Percentiles rank a stretch among this genome's conserved stretches.
phyloP scores from a whole-genome alignment of 2,113 vertebrate species.

The Chaenogobius annularis region DNA sequence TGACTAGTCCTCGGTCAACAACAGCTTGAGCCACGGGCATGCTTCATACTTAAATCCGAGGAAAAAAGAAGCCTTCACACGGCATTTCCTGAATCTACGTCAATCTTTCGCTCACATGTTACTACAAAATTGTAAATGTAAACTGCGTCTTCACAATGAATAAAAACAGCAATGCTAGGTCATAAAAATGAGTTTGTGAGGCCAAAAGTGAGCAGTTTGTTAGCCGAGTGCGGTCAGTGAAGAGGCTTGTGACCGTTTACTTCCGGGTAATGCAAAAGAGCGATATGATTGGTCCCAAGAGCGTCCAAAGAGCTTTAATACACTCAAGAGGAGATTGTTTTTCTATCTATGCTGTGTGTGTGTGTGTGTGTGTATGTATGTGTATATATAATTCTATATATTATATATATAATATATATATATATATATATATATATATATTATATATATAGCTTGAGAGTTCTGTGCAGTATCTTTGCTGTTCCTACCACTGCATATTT shows the following conservation, averaged over 20 bases:
- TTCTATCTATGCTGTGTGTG: no score
- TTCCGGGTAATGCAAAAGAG: slow-evolving; percentile 36
- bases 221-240: background rate
- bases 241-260: background rate
- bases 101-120: background rate
- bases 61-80: slow-evolving; percentile 12
- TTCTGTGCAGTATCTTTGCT: no score
- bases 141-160: fast-evolving
- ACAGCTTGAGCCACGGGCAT: slow-evolving; percentile 1
- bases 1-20: background rate
- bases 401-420: no score
- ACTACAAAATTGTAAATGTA: background rate
- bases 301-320: background rate
- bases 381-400: no score
- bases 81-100: slow-evolving; percentile 3
- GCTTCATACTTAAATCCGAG: background rate
- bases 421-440: no score
- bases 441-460: no score
- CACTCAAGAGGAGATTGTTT: slow-evolving; percentile 4
- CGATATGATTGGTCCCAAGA: slow-evolving; percentile 43
- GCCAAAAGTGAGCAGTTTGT: fast-evolving
- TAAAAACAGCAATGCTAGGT: background rate
- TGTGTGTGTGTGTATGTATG: no score
- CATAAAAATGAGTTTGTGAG: fast-evolving
- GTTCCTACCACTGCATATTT: no score